These are phyloP conservation scores for Drosophila ezoana DNA, from an alignment of 2,888 invertebrate genomes.

Conservation along the genomic window DNA sequence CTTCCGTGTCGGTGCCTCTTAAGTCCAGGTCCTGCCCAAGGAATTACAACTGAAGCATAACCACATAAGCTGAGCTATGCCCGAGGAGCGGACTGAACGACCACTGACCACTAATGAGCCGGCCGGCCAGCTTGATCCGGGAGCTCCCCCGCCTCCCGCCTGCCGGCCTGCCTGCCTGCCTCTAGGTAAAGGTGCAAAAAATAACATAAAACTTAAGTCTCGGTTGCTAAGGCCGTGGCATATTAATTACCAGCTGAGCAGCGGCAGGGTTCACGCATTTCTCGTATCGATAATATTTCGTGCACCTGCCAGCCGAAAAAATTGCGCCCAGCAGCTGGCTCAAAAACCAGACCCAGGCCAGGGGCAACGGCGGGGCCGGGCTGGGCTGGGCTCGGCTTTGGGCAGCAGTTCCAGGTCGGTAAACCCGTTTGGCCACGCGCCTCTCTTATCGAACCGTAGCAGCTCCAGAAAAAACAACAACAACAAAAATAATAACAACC, in stretches of 20 bases:
- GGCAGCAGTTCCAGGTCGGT: constrained; percentile 1
- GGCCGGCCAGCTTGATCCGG: constrained; percentile 9
- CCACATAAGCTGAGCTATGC: constrained; percentile 60
- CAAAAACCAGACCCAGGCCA: constrained; percentile 1
- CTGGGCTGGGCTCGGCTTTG: too few relatives aligned
- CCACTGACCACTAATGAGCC: constrained; percentile 61
- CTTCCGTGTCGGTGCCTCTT: constrained; percentile 7
- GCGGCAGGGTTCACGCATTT: constrained; percentile 27
- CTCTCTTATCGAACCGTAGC: constrained; percentile 38
- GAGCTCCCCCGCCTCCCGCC: not conserved
- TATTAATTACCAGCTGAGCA: constrained; percentile 65
- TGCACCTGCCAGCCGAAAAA: constrained; percentile 59
- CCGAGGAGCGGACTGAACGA: constrained; percentile 30
- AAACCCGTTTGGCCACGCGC: constrained; percentile 61
- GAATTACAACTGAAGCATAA: constrained; percentile 42
- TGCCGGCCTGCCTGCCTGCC: too few relatives aligned
- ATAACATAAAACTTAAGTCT: constrained; percentile 51
- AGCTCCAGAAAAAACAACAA: constrained; percentile 9
- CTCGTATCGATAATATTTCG: constrained; percentile 60
- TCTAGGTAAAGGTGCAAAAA: constrained; percentile 66
- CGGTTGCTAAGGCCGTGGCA: constrained; percentile 32
- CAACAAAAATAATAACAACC: constrained; percentile 22
- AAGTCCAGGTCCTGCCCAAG: constrained; percentile 25
- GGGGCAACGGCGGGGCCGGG: constrained; percentile 1
- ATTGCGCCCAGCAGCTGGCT: constrained; percentile 47